A percentile compares a stretch with the other conserved stretches of the same genome.
Evolutionary conservation across 2,888 invertebrate species (phyloP).

Genomic region (Metacarcinus magister): DNA sequence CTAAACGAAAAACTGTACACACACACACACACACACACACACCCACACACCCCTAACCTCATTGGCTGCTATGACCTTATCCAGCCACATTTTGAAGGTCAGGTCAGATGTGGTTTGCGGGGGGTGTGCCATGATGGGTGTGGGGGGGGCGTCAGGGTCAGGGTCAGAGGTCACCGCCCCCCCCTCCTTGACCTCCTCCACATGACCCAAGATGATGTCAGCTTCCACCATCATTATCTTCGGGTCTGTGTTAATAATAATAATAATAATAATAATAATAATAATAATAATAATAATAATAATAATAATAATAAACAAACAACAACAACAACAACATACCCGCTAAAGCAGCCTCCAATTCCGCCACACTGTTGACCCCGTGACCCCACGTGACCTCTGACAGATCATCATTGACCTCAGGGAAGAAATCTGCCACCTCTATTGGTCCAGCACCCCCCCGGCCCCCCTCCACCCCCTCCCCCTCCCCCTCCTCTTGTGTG

Average conservation of each 20-base stretch:
- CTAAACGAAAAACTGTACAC: background rate
- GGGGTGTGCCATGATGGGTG: slow-evolving; percentile 95
- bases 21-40: background rate
- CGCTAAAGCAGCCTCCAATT: slow-evolving; percentile 87
- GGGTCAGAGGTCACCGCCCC: background rate
- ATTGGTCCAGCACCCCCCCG: background rate
- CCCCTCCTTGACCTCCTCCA: slow-evolving; percentile 85
- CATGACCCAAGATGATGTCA: slow-evolving; percentile 90
- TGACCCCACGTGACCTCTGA: slow-evolving; percentile 93
- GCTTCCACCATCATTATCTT: slow-evolving; percentile 92
- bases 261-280: background rate
- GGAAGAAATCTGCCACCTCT: slow-evolving; percentile 78
- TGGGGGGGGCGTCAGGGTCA: too few relatives aligned
- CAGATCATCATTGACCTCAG: slow-evolving; percentile 87
- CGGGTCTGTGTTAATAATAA: slow-evolving; percentile 85
- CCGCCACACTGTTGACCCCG: slow-evolving; percentile 90
- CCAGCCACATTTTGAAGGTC: slow-evolving; percentile 90
- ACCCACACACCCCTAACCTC: slow-evolving; percentile 69
- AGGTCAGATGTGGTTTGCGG: slow-evolving; percentile 90
- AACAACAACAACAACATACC: slow-evolving; percentile 50
- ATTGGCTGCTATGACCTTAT: slow-evolving; percentile 86
- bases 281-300: background rate
- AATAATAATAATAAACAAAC: background rate
- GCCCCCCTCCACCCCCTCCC: background rate
- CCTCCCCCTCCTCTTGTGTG: background rate